phyloP scores from a whole-genome alignment of 2,113 vertebrate genomes.

The Desmodus rotundus region DNA sequence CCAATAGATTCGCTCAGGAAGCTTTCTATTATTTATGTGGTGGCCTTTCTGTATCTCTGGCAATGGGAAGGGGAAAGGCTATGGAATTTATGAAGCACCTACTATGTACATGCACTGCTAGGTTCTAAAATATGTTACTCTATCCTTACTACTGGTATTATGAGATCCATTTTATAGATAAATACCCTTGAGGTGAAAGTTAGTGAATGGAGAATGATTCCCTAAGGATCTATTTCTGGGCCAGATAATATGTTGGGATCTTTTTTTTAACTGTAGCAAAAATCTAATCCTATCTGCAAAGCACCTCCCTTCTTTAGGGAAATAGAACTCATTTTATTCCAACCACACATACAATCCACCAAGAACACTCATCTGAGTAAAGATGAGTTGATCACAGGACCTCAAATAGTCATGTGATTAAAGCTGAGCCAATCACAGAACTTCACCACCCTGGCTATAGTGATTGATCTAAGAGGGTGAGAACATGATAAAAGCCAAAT shows the following conservation, averaged over 20 bases:
- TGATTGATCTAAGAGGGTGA: background rate
- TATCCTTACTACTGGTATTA: background rate
- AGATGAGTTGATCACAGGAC: background rate
- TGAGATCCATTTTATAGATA: background rate
- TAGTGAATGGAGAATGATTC: background rate
- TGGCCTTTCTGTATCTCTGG: constrained; percentile 39
- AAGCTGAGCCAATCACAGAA: background rate
- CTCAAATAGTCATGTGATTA: background rate
- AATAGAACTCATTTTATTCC: background rate
- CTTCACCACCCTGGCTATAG: background rate
- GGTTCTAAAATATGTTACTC: background rate
- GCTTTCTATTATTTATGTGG: background rate
- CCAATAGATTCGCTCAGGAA: constrained; percentile 46
- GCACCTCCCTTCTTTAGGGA: background rate
- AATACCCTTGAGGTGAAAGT: background rate
- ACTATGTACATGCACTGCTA: background rate
- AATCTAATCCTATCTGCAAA: background rate
- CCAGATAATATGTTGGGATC: background rate
- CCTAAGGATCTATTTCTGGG: background rate
- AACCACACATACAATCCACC: background rate
- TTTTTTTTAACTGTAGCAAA: background rate
- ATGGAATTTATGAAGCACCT: background rate
- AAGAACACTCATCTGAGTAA: background rate
- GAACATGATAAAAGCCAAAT: background rate
- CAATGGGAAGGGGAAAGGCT: background rate